Evolutionary conservation across 2,113 vertebrate genomes (phyloP), one percentile per base, ranked within the genome.

Genomic region (Malurus alboscapulatus): DNA sequence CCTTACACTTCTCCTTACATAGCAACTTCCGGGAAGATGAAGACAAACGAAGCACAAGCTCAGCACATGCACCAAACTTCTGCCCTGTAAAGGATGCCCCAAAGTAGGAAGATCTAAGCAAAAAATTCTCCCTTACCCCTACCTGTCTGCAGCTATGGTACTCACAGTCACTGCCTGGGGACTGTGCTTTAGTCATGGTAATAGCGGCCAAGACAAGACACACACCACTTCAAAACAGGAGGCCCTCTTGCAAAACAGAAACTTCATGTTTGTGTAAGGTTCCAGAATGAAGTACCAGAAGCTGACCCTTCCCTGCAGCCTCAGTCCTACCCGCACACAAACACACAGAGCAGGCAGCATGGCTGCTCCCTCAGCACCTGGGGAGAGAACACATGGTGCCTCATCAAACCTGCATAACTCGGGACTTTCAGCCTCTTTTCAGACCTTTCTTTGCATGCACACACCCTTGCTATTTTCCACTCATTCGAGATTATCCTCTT

Each of bases 381-480:
- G 20, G 8, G 24, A 32, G 34, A 50, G 25, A 20, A 34, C 16
- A 27, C 0, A 0, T 29, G 26, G n/a, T 0, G 2, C 0, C 1
- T 29, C 45, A 29, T 26, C 40, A 54, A 50, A 45, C 40, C 44
- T 7, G 29, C 40, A n/a, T 54, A 55, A 18, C 29, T 16, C 0
- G 0, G 45, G 22, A 68, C 38, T 44, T 42, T 34, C 21, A 66
- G 57, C 22, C 66, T 69, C 71, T 81, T 80, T 47, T 61, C 55
- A 72, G 45, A 74, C 24, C 27, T 45, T 62, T 44, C 62, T 68
- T 79, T 50, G 62, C 34, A n/a, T 32, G 47, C 42, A 63, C 26
- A 17, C 16, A 20, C 45, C 3, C 54, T 45, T 45, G 45, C 63
- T 0, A 0, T 73, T 87, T 83, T 59, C 58, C 71, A 87, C 50